Evolutionary conservation across 2,113 vertebrate species (phyloP), one percentile per base, ranked within the genome.

Genomic region (Pipa parva): DNA sequence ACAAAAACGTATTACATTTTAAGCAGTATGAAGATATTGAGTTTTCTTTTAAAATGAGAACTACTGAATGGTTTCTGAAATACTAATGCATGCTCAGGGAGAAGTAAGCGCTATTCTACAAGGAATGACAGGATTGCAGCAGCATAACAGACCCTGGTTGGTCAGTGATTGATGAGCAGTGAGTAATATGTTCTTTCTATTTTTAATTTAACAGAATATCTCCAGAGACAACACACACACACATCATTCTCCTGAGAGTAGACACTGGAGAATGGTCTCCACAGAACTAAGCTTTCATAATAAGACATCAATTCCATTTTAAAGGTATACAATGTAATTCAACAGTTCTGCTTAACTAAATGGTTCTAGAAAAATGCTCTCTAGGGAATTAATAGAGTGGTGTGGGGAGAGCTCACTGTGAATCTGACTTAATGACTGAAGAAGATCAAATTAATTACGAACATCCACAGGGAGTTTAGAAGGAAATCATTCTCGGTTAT

Each of bases 291-390:
- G 85, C 82, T 83, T 87, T 81, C 80, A 79, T 88, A 88, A 89
- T 89, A 82, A 88, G 82, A 89, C 84, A 87, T 90, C 87, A 91
- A 87, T 89, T 91, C 80, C 83, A 81, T 91, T 91, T 89, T 82
- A 86, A 86, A 49, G 81, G 73, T 87, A 89, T 85, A 85, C 85
- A 90, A 86, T 83, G 81, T 90, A 89, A 89, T 88, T 85, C 87
- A 85, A 71, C 80, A 80, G 85, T 81, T 79, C 81, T 86, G 80
- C 81, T 87, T 88, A 88, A 88, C 87, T 88, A 85, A 88, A 87
- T 90, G 87, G 89, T 85, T 84, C 83, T 78, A 76, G 77, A 80
- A 78, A 84, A 87, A 79, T 81, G 82, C 87, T 90, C 85, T 87
- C 82, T 72, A 75, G 83, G 85, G 85, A 91, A 90, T 89, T 90